phyloP scores from a whole-genome alignment of 64 coral and sea anemone species.

The Porites lutea region DNA sequence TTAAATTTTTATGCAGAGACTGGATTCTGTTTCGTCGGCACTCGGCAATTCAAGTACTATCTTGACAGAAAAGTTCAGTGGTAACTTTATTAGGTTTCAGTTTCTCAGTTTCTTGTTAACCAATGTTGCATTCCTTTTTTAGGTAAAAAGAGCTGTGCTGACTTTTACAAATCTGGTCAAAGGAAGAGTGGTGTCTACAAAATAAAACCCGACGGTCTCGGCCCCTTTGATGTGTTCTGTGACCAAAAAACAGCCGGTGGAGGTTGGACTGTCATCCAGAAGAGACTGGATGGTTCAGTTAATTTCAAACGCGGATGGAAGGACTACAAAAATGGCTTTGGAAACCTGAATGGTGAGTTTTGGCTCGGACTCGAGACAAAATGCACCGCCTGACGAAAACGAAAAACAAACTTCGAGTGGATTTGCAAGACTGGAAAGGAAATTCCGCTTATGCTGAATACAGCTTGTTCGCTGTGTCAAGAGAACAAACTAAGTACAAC shows the following conservation, averaged over 20 bases:
- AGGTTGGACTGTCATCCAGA: constrained; percentile 64
- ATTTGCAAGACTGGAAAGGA: constrained; percentile 14
- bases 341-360: constrained; percentile 36
- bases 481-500: background rate
- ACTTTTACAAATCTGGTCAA: constrained; percentile 3
- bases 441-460: constrained; percentile 16
- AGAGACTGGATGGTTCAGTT: constrained; percentile 46
- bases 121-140: background rate
- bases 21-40: too few relatives aligned
- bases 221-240: constrained; percentile 36
- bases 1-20: too few relatives aligned
- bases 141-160: constrained; percentile 5
- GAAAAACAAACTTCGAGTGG: constrained; percentile 42
- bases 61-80: too few relatives aligned
- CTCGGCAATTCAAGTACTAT: too few relatives aligned
- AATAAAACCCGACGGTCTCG: constrained; percentile 52
- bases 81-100: too few relatives aligned
- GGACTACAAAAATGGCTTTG: constrained; percentile 51
- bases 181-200: constrained; percentile 28
- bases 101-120: too few relatives aligned
- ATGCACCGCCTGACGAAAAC: constrained; percentile 34
- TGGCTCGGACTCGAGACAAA: constrained; percentile 69
- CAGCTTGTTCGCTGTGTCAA: constrained; percentile 16
- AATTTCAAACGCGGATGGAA: constrained; percentile 47
- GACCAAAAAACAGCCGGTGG: constrained; percentile 48